Percentiles rank a stretch among this genome's conserved stretches.
Evolutionary conservation across 2,113 vertebrate genomes (phyloP).

Genomic region (Myrmecobius fasciatus): DNA sequence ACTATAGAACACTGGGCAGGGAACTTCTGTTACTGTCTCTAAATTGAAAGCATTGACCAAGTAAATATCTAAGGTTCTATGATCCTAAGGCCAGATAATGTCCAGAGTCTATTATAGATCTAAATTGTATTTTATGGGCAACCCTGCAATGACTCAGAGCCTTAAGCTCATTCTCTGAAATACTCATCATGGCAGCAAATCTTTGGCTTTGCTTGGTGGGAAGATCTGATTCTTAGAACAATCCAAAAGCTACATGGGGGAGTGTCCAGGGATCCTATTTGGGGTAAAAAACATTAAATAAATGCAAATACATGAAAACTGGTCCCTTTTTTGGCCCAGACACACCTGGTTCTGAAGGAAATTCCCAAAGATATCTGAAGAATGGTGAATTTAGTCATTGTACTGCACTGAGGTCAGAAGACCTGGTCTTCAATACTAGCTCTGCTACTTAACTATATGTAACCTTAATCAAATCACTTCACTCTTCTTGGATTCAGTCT

Average conservation of each 20-base stretch:
- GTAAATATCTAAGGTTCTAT: background rate
- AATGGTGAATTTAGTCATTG: background rate
- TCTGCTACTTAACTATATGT: background rate
- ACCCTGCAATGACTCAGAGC: background rate
- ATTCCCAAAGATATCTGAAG: background rate
- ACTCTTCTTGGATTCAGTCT: background rate
- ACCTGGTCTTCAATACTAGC: background rate
- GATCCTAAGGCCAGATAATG: background rate
- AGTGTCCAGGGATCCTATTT: background rate
- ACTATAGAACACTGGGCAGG: background rate
- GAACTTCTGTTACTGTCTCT: background rate
- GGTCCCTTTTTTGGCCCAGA: background rate
- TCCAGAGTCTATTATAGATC: background rate
- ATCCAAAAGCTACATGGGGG: background rate
- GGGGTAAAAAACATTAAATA: background rate
- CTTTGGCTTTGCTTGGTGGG: background rate
- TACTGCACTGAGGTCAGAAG: background rate
- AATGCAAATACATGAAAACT: background rate
- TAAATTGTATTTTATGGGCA: background rate
- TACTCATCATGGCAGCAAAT: background rate
- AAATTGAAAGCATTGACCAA: background rate
- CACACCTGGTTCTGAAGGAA: background rate
- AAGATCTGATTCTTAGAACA: background rate
- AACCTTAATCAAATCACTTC: background rate
- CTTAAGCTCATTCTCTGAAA: background rate